Percentiles rank a stretch among this genome's conserved stretches.
phyloP scores from a whole-genome alignment of 2,113 vertebrate genomes.

The Poicephalus meyeri region DNA sequence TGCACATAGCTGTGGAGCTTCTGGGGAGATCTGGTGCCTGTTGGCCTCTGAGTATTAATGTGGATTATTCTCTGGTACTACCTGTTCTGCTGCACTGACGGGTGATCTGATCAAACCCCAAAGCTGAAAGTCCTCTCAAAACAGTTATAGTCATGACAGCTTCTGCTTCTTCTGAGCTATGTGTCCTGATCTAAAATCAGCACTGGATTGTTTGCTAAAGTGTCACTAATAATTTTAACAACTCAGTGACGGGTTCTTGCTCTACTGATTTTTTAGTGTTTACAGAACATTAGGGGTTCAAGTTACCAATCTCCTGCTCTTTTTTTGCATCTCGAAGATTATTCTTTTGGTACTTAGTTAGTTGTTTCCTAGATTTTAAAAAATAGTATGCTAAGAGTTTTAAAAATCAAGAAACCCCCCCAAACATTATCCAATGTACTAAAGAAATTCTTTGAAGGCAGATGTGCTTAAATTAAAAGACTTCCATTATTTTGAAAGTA shows the following conservation, averaged over 20 bases:
- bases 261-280: neutral
- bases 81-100: neutral
- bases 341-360: neutral
- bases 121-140: neutral
- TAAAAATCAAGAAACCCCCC: neutral
- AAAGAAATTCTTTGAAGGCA: neutral
- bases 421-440: neutral
- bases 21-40: neutral
- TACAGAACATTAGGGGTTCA: neutral
- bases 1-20: neutral
- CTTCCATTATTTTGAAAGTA: neutral
- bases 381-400: neutral
- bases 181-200: neutral
- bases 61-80: neutral
- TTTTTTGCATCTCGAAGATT: neutral
- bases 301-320: neutral
- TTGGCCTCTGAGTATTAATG: neutral
- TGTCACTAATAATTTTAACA: neutral
- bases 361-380: neutral
- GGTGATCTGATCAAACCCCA: neutral
- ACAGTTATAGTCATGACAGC: neutral
- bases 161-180: neutral
- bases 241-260: neutral
- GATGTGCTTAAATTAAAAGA: neutral
- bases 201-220: neutral